phyloP scores from a whole-genome alignment of 2,113 vertebrate genomes.

The Callipepla californica region DNA sequence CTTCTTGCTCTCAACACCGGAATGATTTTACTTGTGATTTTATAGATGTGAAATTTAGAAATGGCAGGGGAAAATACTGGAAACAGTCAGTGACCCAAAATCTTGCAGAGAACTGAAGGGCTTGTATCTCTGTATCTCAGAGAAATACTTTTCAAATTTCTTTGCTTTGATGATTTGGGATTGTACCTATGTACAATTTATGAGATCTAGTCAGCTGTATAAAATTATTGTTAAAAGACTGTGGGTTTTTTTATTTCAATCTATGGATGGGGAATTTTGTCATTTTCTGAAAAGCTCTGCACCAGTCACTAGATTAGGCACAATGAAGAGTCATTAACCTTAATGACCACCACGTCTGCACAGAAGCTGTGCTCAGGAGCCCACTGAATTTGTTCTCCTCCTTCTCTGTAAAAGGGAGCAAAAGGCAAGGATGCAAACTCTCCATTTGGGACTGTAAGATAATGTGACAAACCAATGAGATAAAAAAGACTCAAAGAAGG shows the following conservation, averaged over 20 bases:
- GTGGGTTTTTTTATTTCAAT: background rate
- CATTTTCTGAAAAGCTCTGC: slow-evolving; percentile 2
- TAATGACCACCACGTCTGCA: background rate
- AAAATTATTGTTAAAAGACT: background rate
- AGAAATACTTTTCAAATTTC: slow-evolving; percentile 1
- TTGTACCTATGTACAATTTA: background rate
- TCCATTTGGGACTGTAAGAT: background rate
- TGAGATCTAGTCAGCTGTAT: background rate
- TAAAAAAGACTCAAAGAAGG: background rate
- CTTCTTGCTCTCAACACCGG: background rate
- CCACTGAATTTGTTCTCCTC: background rate
- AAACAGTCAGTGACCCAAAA: background rate
- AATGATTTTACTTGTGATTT: background rate
- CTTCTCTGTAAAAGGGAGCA: background rate
- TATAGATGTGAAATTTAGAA: background rate
- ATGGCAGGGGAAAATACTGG: background rate
- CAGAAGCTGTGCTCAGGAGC: background rate
- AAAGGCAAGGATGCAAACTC: background rate
- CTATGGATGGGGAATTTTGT: background rate
- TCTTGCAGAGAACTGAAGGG: background rate
- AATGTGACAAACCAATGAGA: background rate
- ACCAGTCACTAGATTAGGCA: background rate
- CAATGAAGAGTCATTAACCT: slow-evolving; percentile 14
- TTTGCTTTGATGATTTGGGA: background rate
- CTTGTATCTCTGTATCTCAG: background rate